These are phyloP conservation scores for Coracias cyanogaster DNA, from an alignment of 2,797 vertebrate species.

Conservation along the genomic window DNA sequence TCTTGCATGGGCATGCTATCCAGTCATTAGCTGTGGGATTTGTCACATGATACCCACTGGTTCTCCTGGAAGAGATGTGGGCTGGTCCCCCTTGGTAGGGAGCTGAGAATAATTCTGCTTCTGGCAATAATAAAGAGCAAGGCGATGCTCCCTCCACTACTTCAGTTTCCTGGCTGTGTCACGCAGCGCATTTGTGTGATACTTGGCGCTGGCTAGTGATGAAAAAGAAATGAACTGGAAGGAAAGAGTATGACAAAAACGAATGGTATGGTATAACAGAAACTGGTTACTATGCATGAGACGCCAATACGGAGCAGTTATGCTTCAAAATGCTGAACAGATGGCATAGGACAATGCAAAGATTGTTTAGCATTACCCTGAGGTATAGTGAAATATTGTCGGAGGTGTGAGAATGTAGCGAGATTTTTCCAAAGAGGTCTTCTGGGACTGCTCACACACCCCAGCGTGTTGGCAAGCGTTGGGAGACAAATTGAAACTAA, in stretches of 20 bases:
- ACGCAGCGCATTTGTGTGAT: background rate
- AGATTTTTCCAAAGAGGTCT: constrained; percentile 56
- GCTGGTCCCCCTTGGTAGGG: accelerated
- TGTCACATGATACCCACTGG: background rate
- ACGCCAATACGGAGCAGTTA: background rate
- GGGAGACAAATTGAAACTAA: constrained; percentile 68
- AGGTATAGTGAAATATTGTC: constrained; percentile 65
- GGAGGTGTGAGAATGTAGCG: constrained; percentile 65
- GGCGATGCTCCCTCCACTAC: background rate
- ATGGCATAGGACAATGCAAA: constrained; percentile 73
- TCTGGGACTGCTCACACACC: constrained; percentile 49
- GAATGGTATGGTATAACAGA: constrained; percentile 47
- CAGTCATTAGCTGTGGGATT: background rate
- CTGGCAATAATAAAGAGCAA: background rate
- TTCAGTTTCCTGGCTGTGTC: background rate
- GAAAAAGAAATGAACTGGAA: constrained; percentile 58
- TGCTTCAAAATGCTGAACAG: constrained; percentile 69
- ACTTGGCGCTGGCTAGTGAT: background rate
- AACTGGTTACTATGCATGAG: background rate
- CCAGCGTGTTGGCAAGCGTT: background rate
- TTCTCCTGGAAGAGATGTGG: background rate
- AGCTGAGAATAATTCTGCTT: background rate
- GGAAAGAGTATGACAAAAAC: constrained; percentile 46
- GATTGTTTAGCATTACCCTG: constrained; percentile 61
- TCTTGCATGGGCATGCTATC: accelerated